These are phyloP conservation scores for Caenorhabditis remanei DNA, from an alignment of 1,140 invertebrate species.

Conservation along the genomic window DNA sequence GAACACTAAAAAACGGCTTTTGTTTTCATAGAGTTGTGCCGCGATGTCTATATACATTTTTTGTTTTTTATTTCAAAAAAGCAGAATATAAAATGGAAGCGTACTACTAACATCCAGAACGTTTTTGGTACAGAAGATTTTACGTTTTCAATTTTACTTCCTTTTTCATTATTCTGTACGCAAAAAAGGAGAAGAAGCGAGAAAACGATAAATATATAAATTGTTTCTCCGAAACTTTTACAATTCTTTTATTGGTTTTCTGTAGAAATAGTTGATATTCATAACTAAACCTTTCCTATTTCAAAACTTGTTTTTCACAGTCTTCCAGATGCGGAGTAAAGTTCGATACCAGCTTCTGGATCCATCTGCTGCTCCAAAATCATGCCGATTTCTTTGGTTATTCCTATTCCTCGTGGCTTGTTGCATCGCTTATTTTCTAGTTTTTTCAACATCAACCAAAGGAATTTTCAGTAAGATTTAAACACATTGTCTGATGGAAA, in stretches of 20 bases:
- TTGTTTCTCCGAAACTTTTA: too few species aligned
- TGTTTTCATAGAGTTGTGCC: conserved; percentile 15
- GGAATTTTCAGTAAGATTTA: conserved; percentile 6
- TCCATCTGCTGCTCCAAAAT: neutral
- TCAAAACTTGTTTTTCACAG: too few species aligned
- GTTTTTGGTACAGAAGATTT: too few species aligned
- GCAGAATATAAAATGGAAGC: too few species aligned
- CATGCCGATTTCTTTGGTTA: neutral
- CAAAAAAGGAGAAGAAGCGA: too few species aligned
- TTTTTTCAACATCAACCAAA: neutral
- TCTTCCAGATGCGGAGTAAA: conserved; percentile 36
- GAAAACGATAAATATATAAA: too few species aligned
- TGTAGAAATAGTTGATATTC: too few species aligned
- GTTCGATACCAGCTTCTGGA: conserved; percentile 21
- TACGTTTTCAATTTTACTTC: too few species aligned
- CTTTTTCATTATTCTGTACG: too few species aligned
- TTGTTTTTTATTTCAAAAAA: neutral
- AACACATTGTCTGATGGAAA: neutral
- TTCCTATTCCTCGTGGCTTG: neutral
- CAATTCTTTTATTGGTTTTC: too few species aligned
- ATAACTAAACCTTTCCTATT: too few species aligned
- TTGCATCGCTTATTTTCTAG: neutral
- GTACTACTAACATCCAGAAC: too few species aligned
- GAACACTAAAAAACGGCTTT: neutral
- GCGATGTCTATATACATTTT: neutral